phyloP scores from a whole-genome alignment of 2,113 vertebrate genomes.

The Dromiciops gliroides region DNA sequence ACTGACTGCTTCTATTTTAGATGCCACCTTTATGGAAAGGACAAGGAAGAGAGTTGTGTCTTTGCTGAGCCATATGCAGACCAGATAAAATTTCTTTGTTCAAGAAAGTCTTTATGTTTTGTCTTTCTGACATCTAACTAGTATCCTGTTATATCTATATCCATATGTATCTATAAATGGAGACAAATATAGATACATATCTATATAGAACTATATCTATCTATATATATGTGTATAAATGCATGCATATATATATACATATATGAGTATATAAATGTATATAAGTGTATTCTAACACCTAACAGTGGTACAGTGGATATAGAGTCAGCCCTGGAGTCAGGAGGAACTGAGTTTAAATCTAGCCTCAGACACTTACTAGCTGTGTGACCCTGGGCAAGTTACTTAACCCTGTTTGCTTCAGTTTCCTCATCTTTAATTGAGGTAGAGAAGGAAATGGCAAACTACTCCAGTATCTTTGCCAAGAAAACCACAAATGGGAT shows the following conservation, averaged over 20 bases:
- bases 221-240: background rate
- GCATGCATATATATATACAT: no score
- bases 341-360: background rate
- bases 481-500: no score
- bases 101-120: conserved; percentile 65
- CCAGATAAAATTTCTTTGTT: conserved; percentile 64
- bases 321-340: background rate
- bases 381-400: background rate
- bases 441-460: no score
- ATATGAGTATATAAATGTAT: no score
- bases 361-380: background rate
- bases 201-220: background rate
- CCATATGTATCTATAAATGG: background rate
- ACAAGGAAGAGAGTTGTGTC: conserved; percentile 43
- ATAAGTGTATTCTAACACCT: background rate
- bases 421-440: no score
- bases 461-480: no score
- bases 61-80: conserved; percentile 55
- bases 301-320: background rate
- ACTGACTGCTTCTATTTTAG: conserved; percentile 2
- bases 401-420: background rate
- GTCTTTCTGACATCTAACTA: conserved; percentile 62
- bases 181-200: background rate
- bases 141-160: conserved; percentile 11
- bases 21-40: background rate